Evolutionary conservation across 30 jellyfish, hydroid and myxozoan species (phyloP).

Genomic region (Aurelia aurita): DNA sequence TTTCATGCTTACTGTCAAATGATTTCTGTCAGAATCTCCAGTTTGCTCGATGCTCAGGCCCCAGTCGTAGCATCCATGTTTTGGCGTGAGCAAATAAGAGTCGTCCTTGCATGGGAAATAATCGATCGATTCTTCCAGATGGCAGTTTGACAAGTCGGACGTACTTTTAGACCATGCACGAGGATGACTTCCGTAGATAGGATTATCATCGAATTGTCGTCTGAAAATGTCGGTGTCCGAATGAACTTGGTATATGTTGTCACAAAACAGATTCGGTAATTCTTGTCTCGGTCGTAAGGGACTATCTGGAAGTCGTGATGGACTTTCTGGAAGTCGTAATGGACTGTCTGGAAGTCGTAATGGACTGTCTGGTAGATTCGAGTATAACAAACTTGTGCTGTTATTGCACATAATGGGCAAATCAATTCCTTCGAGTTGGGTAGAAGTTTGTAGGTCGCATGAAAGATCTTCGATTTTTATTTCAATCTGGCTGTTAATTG

Average conservation of each 20-base stretch:
- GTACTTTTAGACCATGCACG: constrained; percentile 38
- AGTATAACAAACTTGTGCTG: not conserved
- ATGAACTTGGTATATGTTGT: constrained; percentile 45
- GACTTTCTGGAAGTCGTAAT: not conserved
- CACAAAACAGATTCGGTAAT: constrained; percentile 49
- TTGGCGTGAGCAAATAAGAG: constrained; percentile 16
- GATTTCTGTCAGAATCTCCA: constrained; percentile 32
- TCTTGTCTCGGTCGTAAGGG: constrained; percentile 40
- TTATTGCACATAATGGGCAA: not conserved
- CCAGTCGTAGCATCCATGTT: constrained; percentile 68
- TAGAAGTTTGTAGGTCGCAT: not conserved
- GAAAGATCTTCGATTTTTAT: not conserved
- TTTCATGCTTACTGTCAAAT: constrained; percentile 63
- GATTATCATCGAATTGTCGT: not conserved
- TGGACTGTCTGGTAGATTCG: not conserved
- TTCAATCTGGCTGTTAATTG: not conserved
- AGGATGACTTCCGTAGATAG: not conserved
- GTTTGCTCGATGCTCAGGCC: constrained; percentile 48
- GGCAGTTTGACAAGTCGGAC: constrained; percentile 33
- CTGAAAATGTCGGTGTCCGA: constrained; percentile 56
- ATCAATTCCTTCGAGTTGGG: not conserved
- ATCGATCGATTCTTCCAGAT: constrained; percentile 26
- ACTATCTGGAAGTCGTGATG: constrained; percentile 1
- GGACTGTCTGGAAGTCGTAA: not conserved
- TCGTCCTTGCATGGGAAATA: constrained; percentile 58